Conservation (phyloP, 1,140 invertebrate species). For the Zaprionus lachaisei region DNA sequence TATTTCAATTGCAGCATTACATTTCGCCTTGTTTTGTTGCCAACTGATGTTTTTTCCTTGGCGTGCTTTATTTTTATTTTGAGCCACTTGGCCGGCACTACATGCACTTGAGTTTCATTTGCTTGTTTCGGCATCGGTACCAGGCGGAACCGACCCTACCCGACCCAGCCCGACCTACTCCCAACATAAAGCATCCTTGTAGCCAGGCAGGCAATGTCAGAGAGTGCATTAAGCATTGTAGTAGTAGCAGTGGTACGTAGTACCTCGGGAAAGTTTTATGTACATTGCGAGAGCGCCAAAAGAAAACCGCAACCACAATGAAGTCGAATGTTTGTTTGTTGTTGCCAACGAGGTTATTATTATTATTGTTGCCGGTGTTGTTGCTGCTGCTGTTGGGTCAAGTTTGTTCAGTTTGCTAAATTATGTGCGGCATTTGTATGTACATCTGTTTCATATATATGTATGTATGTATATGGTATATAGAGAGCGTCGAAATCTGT, state of each 20-base stretch:
- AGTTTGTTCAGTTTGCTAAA: slow-evolving; percentile 71
- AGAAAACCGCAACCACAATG: slow-evolving; percentile 76
- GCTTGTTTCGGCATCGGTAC: slow-evolving; percentile 58
- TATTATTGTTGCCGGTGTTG: slow-evolving; percentile 38
- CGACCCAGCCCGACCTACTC: too few relatives aligned
- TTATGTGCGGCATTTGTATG: slow-evolving; percentile 71
- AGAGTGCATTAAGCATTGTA: slow-evolving; percentile 80
- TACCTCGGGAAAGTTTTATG: slow-evolving; percentile 73
- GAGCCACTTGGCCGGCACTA: slow-evolving; percentile 71
- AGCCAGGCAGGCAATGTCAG: slow-evolving; percentile 58
- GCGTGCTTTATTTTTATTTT: slow-evolving; percentile 40
- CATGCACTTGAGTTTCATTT: slow-evolving; percentile 83
- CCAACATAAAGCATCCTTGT: slow-evolving; percentile 3
- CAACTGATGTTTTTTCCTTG: slow-evolving; percentile 32
- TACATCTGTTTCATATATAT: slow-evolving; percentile 23
- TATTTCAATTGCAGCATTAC: slow-evolving; percentile 26
- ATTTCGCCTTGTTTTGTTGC: slow-evolving; percentile 36
- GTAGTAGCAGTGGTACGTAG: background rate
- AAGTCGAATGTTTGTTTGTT: slow-evolving; percentile 64
- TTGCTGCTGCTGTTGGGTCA: slow-evolving; percentile 39
- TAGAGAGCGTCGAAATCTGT: slow-evolving; percentile 3
- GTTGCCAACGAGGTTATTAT: slow-evolving; percentile 49
- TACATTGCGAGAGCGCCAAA: slow-evolving; percentile 67
- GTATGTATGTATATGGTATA: background rate
- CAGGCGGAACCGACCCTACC: background rate